phyloP scores from a whole-genome alignment of 2,888 invertebrate genomes.

The Drosophila paracracens region DNA sequence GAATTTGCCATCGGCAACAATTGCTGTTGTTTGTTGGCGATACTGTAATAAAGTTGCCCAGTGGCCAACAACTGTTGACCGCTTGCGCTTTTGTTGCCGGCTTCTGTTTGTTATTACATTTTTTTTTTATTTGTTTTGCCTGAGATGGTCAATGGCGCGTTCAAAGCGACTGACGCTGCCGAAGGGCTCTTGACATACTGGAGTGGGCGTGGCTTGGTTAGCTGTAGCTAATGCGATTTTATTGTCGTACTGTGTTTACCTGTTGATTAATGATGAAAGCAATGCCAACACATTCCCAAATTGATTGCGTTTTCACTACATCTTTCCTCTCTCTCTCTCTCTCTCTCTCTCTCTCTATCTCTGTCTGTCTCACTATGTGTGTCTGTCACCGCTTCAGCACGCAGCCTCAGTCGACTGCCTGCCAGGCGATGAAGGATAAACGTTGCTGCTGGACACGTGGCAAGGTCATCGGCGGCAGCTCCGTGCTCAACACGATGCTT shows the following conservation, averaged over 20 bases:
- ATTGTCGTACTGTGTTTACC: constrained; percentile 68
- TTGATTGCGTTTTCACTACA: constrained; percentile 49
- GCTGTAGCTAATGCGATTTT: constrained; percentile 59
- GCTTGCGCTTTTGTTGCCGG: constrained; percentile 19
- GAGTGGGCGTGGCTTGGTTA: constrained; percentile 44
- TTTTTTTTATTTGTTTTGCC: constrained; percentile 8
- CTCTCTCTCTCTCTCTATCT: background rate
- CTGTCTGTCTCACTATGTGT: background rate
- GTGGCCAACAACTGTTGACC: constrained; percentile 47
- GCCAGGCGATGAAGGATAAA: constrained; percentile 93
- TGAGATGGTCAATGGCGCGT: constrained; percentile 41
- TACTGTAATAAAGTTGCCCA: constrained; percentile 46
- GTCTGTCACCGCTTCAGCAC: constrained; percentile 86
- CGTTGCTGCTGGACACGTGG: constrained; percentile 96
- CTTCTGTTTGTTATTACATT: constrained; percentile 4
- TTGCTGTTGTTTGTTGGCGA: constrained; percentile 18
- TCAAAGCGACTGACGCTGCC: constrained; percentile 17
- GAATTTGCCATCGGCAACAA: constrained; percentile 17
- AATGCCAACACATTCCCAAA: constrained; percentile 56
- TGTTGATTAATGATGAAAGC: constrained; percentile 64
- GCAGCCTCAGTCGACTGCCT: constrained; percentile 93
- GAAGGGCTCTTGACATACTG: constrained; percentile 14
- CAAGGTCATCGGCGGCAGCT: constrained; percentile 94
- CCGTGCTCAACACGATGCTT: constrained; percentile 95
- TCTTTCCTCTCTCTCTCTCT: background rate